Evolutionary conservation across 2,113 vertebrate genomes (phyloP).

Genomic region (Onychorhynchus coronatus): DNA sequence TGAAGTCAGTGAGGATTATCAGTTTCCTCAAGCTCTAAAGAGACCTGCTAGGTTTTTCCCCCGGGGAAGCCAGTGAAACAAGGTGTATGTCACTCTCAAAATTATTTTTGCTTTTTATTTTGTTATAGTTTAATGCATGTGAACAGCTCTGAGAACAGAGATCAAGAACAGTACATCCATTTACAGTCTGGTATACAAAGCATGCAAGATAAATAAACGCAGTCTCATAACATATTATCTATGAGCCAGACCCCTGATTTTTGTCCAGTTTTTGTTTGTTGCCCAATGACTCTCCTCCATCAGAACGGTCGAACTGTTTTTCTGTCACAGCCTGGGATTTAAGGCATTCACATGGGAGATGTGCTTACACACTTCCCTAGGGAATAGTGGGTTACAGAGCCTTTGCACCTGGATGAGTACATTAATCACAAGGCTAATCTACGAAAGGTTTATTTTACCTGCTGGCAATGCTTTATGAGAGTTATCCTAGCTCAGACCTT

Average conservation of each 20-base stretch:
- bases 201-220: not conserved
- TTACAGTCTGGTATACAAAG: not conserved
- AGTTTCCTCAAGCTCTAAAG: not conserved
- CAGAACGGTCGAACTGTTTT: not conserved
- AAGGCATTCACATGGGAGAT: not conserved
- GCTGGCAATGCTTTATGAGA: not conserved
- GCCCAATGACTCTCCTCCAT: not conserved
- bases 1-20: not conserved
- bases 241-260: not conserved
- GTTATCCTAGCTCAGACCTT: not conserved
- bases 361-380: not conserved
- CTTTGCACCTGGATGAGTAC: not conserved
- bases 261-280: not conserved
- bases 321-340: not conserved
- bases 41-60: not conserved
- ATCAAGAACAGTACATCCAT: not conserved
- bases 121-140: not conserved
- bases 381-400: not conserved
- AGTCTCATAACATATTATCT: not conserved
- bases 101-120: not conserved
- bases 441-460: not conserved
- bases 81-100: rapidly evolving
- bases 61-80: not conserved
- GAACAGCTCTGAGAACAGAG: not conserved
- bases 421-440: not conserved